Percentiles rank a stretch among this genome's conserved stretches.
Evolutionary conservation across 2,797 vertebrate genomes (phyloP).

Genomic region (Sparidentex hasta): DNA sequence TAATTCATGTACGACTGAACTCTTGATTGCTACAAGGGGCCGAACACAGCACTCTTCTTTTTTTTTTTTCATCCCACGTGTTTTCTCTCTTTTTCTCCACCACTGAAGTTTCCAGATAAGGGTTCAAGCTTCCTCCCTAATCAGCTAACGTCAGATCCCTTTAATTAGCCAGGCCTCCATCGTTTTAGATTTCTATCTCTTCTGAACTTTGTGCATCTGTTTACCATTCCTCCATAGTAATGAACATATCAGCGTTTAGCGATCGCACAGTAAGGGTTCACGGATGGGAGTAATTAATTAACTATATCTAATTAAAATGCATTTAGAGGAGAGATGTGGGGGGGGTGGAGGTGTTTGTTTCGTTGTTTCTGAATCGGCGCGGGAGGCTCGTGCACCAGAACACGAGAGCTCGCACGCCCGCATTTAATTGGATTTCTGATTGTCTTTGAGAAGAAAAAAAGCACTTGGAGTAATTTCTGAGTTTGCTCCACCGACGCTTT

Average conservation of each 20-base stretch:
- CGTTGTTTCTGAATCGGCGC: not conserved
- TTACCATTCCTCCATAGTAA: conserved; percentile 63
- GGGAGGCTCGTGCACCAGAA: not conserved
- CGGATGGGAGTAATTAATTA: conserved; percentile 68
- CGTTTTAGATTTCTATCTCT: conserved; percentile 73
- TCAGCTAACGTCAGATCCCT: conserved; percentile 73
- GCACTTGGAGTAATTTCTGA: not conserved
- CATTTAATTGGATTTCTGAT: conserved; percentile 40
- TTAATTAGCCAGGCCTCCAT: conserved; percentile 69
- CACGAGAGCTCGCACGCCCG: not conserved
- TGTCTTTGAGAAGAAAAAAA: conserved; percentile 28
- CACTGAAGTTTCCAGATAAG: conserved; percentile 61
- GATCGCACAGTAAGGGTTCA: conserved; percentile 60
- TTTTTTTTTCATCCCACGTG: conserved; percentile 36
- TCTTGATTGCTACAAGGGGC: conserved; percentile 63
- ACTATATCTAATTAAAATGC: conserved; percentile 67
- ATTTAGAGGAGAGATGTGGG: conserved; percentile 12
- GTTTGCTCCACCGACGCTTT: conserved; percentile 1
- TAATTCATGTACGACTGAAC: conserved; percentile 70
- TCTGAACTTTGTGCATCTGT: conserved; percentile 70
- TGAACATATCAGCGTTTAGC: conserved; percentile 73
- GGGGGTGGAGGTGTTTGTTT: conserved; percentile 17
- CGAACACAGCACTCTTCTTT: conserved; percentile 36
- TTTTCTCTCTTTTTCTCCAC: conserved; percentile 23
- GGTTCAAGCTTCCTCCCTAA: conserved; percentile 51